Evolutionary conservation across 2,888 invertebrate genomes (phyloP).

Genomic region (Eugnorisma glareosa): DNA sequence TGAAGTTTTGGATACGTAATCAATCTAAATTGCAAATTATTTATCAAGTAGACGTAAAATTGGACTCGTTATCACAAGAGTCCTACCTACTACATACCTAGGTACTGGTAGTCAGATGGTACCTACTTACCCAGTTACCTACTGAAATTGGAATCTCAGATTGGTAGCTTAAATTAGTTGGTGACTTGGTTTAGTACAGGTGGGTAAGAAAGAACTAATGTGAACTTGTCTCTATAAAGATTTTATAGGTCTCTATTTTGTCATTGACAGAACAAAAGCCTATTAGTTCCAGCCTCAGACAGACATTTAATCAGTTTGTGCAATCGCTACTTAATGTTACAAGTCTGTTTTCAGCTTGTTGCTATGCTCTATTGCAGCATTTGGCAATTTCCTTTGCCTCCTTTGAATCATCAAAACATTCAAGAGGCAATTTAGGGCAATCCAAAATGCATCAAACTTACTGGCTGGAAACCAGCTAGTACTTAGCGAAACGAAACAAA

Average conservation of each 20-base stretch:
- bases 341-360: slow-evolving; percentile 34
- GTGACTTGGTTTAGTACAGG: neutral
- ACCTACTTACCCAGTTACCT: neutral
- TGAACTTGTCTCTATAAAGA: neutral
- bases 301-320: slow-evolving; percentile 20
- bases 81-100: neutral
- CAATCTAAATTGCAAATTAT: slow-evolving; percentile 25
- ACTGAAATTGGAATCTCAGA: neutral
- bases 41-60: slow-evolving; percentile 23
- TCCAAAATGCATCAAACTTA: slow-evolving; percentile 67
- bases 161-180: neutral
- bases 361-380: slow-evolving; percentile 40
- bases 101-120: neutral
- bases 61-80: neutral
- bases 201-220: neutral
- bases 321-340: slow-evolving; percentile 33
- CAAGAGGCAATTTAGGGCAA: slow-evolving; percentile 23
- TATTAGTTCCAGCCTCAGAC: slow-evolving; percentile 3
- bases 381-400: slow-evolving; percentile 39
- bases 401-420: slow-evolving; percentile 49
- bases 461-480: slow-evolving; percentile 74
- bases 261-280: slow-evolving; percentile 4
- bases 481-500: slow-evolving; percentile 55
- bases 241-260: neutral
- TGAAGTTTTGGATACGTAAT: slow-evolving; percentile 2